Base-by-base conservation (phyloP, 2,888 invertebrate species). In the Harpagoxenus sublaevis region DNA sequence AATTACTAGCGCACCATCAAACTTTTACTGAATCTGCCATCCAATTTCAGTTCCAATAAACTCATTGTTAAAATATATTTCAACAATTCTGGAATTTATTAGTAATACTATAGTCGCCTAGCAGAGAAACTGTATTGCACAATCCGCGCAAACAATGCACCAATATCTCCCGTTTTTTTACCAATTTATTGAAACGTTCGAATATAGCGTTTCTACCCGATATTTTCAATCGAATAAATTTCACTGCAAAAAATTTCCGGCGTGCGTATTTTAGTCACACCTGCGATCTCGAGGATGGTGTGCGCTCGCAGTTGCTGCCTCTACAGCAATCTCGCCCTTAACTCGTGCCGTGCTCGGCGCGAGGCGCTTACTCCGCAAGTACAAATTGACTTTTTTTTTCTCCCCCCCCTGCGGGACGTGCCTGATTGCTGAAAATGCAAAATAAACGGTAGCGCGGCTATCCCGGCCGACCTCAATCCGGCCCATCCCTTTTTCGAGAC, bases 371-470 rank as follows among this genome's bases (percentile, higher is more conserved):
- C 88, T 89, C 87, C 78, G 79, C 84, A 79, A 62, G 55, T 55
- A 55, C 87, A 88, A 88, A 90, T 90, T 88, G 87, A 90, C 87
- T 89, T 89, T 91, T 89, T 84, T 51, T 23, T 71, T 62, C 31
- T 66, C 48, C 55, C 39, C 70, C 55, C 23, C 45, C 48, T 55
- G 77, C 65, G 85, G 75, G 73, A 81, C 84, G 86, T 85, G 85
- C 85, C 84, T 78, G 86, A 89, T 88, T 86, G 87, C 85, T 84
- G 78, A 65, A 62, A 81, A 85, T 77, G 66, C 83, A 73, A 51
- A 84, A 84, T 77, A 83, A 85, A 85, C 77, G 83, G 65, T 75
- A 62, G 81, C 73, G 78, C 82, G 83, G 60, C 71, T 71, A 70
- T 74, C 62, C 70, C 66, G 45, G 45, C 73, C 83, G 78, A 65